Percentiles rank a stretch among this genome's conserved stretches.
Evolutionary conservation across 2,888 invertebrate genomes (phyloP).

Genomic region (Pecten maximus): DNA sequence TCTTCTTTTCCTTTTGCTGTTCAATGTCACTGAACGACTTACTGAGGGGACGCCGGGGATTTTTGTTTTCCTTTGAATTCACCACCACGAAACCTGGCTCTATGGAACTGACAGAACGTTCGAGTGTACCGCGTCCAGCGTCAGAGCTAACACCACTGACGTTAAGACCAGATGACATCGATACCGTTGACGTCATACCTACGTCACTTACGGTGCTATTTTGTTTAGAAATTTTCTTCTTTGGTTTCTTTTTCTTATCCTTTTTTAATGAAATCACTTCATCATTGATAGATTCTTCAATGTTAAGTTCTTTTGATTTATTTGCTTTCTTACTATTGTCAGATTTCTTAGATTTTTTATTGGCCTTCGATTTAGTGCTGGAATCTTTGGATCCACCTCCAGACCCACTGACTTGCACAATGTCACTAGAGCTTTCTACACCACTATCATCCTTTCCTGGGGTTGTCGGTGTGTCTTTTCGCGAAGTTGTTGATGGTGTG

Average conservation of each 20-base stretch:
- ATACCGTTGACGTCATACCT: not conserved
- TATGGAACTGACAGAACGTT: not conserved
- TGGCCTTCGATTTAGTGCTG: not conserved
- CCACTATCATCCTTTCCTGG: not conserved
- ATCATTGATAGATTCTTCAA: not conserved
- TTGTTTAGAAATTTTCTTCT: conserved; percentile 9
- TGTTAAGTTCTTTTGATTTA: not conserved
- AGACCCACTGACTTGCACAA: not conserved
- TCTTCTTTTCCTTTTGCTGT: not conserved
- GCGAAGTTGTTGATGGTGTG: not conserved
- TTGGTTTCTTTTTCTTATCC: conserved; percentile 2
- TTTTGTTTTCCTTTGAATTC: not conserved
- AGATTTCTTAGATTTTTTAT: not conserved
- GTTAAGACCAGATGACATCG: conserved; percentile 8
- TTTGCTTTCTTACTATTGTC: not conserved
- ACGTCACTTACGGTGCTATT: not conserved
- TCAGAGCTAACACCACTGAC: not conserved
- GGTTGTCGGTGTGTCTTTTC: not conserved
- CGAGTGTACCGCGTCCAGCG: not conserved
- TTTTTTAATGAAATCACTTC: not conserved
- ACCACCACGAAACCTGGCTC: not conserved
- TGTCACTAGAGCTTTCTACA: conserved; percentile 13
- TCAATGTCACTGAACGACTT: not conserved
- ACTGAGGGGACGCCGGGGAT: not conserved
- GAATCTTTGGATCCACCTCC: not conserved